These are phyloP conservation scores for Tetragonisca angustula DNA, from an alignment of 2,888 invertebrate species.

Conservation along the genomic window DNA sequence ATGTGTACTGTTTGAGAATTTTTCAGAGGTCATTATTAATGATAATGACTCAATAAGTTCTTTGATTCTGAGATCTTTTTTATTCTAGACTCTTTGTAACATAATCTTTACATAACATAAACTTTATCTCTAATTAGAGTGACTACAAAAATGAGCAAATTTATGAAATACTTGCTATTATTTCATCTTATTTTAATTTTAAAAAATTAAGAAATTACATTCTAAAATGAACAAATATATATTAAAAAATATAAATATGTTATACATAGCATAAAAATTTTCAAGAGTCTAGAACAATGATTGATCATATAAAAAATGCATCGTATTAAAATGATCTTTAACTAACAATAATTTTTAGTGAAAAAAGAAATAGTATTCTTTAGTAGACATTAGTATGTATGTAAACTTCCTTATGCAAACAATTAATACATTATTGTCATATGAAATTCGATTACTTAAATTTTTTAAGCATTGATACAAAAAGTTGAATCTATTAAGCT, in stretches of 20 bases:
- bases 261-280: background rate
- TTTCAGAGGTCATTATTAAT: slow-evolving; percentile 20
- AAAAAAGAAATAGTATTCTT: slow-evolving; percentile 40
- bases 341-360: slow-evolving; percentile 39
- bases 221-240: background rate
- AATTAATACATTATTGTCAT: slow-evolving; percentile 59
- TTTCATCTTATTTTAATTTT: background rate
- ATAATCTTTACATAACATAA: background rate
- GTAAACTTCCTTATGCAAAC: slow-evolving; percentile 53
- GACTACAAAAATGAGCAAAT: background rate
- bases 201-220: slow-evolving; percentile 9
- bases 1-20: slow-evolving; percentile 32
- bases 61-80: slow-evolving; percentile 27
- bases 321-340: slow-evolving; percentile 32
- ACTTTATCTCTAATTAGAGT: background rate
- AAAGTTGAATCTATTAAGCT: slow-evolving; percentile 38
- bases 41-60: slow-evolving; percentile 9
- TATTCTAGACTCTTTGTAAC: slow-evolving; percentile 35
- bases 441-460: slow-evolving; percentile 62
- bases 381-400: slow-evolving; percentile 41
- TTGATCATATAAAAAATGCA: slow-evolving; percentile 44
- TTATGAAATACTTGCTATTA: background rate
- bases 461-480: slow-evolving; percentile 47
- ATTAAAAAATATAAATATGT: background rate
- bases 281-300: slow-evolving; percentile 48